Percentiles rank a stretch among this genome's conserved stretches.
Conservation (phyloP, 2,113 vertebrate genomes). For the Silurus glanis region DNA sequence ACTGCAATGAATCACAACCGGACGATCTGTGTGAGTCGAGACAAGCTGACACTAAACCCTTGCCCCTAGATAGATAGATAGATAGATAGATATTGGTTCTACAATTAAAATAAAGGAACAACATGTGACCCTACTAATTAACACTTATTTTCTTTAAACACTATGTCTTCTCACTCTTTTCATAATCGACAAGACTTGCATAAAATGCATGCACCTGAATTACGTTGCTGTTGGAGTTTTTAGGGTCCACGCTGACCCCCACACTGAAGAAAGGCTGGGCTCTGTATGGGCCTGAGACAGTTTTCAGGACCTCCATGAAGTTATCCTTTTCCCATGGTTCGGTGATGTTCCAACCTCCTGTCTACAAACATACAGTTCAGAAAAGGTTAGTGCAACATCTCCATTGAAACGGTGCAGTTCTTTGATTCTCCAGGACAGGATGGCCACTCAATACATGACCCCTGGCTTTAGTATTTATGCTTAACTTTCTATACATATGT, state of each 20-base stretch:
- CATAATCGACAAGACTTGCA: background rate
- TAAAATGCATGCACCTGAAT: conserved; percentile 81
- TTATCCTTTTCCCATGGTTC: conserved; percentile 89
- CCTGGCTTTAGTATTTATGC: background rate
- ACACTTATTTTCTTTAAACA: background rate
- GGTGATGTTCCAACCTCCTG: conserved; percentile 92
- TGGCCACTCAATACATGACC: background rate
- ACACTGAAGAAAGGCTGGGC: conserved; percentile 92
- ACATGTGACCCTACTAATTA: background rate
- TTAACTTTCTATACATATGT: background rate
- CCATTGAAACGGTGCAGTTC: background rate
- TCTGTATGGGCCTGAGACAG: conserved; percentile 87
- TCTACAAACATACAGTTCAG: conserved; percentile 67
- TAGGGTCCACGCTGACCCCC: conserved; percentile 87
- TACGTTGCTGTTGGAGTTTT: conserved; percentile 95
- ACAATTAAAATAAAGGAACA: background rate
- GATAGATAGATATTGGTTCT: background rate
- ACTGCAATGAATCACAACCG: background rate
- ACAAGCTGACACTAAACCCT: background rate
- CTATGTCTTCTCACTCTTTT: background rate
- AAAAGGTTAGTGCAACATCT: background rate
- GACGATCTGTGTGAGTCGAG: background rate
- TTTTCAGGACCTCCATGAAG: conserved; percentile 94
- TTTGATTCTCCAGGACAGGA: background rate
- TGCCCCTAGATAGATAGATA: too few relatives aligned